Percentiles rank a stretch among this genome's conserved stretches.
These are phyloP conservation scores for Picus viridis DNA, from an alignment of 2,797 vertebrate genomes.

Conservation along the genomic window DNA sequence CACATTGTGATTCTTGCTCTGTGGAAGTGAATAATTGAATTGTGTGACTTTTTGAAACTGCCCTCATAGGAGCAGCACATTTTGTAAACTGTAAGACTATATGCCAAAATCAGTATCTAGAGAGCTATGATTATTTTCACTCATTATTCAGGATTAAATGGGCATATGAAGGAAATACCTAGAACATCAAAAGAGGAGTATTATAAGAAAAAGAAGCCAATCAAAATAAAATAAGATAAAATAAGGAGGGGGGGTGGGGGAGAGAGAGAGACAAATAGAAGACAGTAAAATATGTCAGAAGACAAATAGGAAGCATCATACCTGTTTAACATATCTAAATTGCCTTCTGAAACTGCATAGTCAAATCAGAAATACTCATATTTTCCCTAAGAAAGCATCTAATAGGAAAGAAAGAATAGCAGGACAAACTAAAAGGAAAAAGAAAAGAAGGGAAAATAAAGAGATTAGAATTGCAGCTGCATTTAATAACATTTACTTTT, in stretches of 20 bases:
- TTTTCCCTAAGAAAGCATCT: background rate
- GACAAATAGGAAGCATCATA: background rate
- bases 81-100: constrained; percentile 23
- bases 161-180: constrained; percentile 10
- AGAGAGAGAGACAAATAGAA: constrained; percentile 2
- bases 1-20: constrained; percentile 14
- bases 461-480: background rate
- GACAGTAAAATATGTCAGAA: background rate
- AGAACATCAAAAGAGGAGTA: background rate
- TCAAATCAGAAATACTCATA: background rate
- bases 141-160: constrained; percentile 43
- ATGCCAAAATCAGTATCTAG: constrained; percentile 4
- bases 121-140: constrained; percentile 25
- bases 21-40: constrained; percentile 41
- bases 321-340: background rate
- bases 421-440: background rate
- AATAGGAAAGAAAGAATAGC: background rate
- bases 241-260: no score
- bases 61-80: background rate
- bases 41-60: constrained; percentile 28
- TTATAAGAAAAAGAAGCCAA: background rate
- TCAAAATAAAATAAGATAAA: constrained; percentile 15
- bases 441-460: background rate
- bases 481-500: background rate
- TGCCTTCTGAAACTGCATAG: background rate